Conservation (phyloP, 2,888 invertebrate genomes). For the Aporophyla lueneburgensis region DNA sequence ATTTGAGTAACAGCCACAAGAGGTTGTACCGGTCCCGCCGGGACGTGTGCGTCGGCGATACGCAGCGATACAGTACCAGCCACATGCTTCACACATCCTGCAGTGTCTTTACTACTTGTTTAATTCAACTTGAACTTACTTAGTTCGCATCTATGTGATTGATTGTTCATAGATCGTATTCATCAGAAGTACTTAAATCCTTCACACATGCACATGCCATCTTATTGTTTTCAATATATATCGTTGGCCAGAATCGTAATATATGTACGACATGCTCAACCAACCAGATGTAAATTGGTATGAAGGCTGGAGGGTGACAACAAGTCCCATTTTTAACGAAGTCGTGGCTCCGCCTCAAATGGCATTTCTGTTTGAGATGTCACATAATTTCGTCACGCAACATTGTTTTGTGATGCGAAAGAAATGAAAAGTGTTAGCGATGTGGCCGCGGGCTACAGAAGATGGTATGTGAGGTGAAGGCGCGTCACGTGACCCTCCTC, state of each 20-base stretch:
- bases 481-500: not conserved
- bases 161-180: not conserved
- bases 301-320: not conserved
- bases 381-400: conserved; percentile 7
- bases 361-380: conserved; percentile 4
- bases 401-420: conserved; percentile 21
- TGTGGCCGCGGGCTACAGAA: not conserved
- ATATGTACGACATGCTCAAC: not conserved
- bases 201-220: not conserved
- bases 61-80: not conserved
- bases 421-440: not conserved
- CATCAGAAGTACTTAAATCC: not conserved
- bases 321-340: not conserved
- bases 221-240: not conserved
- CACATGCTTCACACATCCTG: not conserved
- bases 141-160: too few relatives aligned
- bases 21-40: too few relatives aligned
- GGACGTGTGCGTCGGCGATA: not conserved
- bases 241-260: not conserved
- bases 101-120: too few relatives aligned
- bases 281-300: not conserved
- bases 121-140: too few relatives aligned
- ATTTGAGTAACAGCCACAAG: not conserved
- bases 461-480: not conserved
- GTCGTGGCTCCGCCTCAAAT: not conserved